Base-by-base conservation (phyloP, 2,113 vertebrate species). In the Ceyx margarethae region DNA sequence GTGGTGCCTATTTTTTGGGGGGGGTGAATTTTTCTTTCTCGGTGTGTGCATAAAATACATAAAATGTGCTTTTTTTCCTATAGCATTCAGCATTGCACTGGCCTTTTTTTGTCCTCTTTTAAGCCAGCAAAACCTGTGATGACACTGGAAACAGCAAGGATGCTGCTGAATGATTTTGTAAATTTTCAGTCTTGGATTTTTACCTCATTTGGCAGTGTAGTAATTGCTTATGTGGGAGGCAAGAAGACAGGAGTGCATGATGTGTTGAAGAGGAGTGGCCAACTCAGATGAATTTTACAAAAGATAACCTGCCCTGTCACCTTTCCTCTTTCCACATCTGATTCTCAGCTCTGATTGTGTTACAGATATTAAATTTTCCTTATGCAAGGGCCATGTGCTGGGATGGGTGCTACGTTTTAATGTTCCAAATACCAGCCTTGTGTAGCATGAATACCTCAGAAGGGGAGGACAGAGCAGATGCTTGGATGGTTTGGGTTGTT, bases 161-260 rank as follows among this genome's bases (percentile, higher is more conserved):
- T 50, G 40, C 13, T 53, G 53, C 31, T 67, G 77, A 81, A 84
- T 50, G 29, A 69, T 81, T 5, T 48, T 78, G 37, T 84, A 76
- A 81, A 91, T 71, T 58, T 61, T 81, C 78, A 54, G 37, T 60
- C 73, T 88, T 84, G 56, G 64, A 69, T 96, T 95, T 97, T 96
- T 97, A 79, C 76, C 91, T 83, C 65, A 77, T 78, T 91, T 94
- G 87, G 94, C 95, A 87, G 80, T 61, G 84, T 88, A 91, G 42
- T 37, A 91, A 89, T 88, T 15, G 4, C 92, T 80, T 83, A 71
- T 48, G 83, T 96, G 90, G 75, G 56, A 96, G 84, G 88, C 35
- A 37, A 90, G 57, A 64, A 96, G 93, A 68, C 81, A 89, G 81
- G 25, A 84, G 61, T 35, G 65, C 68, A 50, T 51, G 65, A 89